These are phyloP conservation scores for Andrena marginata DNA, from an alignment of 2,888 invertebrate species.

Conservation along the genomic window DNA sequence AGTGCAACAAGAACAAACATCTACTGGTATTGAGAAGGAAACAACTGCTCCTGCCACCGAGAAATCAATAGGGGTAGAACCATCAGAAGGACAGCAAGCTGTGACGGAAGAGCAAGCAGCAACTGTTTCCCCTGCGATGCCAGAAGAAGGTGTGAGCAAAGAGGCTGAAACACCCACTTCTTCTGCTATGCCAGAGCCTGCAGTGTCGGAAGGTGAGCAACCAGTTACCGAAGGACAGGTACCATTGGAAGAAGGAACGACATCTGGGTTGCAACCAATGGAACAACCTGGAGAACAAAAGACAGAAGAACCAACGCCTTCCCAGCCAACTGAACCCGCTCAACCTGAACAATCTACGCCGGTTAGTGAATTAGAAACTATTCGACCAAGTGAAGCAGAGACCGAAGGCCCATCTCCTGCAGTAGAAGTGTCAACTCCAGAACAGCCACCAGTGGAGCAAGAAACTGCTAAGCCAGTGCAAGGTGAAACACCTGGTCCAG, in stretches of 20 bases:
- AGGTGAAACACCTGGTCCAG: constrained; percentile 43
- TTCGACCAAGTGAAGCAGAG: constrained; percentile 50
- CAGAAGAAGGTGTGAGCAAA: constrained; percentile 39
- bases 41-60: constrained; percentile 12
- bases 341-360: constrained; percentile 52
- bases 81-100: constrained; percentile 37
- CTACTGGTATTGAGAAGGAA: constrained; percentile 33
- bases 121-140: constrained; percentile 16
- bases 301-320: constrained; percentile 26
- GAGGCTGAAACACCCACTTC: constrained; percentile 51
- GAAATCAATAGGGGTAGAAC: constrained; percentile 16
- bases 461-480: constrained; percentile 49
- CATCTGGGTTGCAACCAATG: constrained; percentile 22
- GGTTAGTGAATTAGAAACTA: constrained; percentile 52
- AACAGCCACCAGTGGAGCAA: constrained; percentile 30
- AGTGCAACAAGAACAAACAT: constrained; percentile 32
- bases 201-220: constrained; percentile 45
- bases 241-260: constrained; percentile 37
- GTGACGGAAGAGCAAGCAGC: constrained; percentile 13
- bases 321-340: constrained; percentile 35
- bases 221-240: constrained; percentile 26
- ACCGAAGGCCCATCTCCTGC: constrained; percentile 26
- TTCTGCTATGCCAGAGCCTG: constrained; percentile 39
- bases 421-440: constrained; percentile 38
- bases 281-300: constrained; percentile 3